Conservation (phyloP, 2,797 vertebrate genomes). For the Acanthopagrus latus region DNA sequence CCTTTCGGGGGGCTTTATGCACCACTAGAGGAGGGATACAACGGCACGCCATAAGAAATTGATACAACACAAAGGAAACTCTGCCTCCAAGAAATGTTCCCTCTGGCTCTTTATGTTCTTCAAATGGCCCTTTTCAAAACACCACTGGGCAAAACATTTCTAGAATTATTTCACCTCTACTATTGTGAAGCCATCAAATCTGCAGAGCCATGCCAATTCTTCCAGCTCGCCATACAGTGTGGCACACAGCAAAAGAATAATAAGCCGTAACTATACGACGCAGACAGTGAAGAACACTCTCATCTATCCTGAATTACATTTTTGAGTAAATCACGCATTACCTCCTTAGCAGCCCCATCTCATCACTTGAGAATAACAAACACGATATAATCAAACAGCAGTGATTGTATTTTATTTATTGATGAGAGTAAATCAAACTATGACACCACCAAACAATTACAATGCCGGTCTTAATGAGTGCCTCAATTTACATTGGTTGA, state of each 20-base stretch:
- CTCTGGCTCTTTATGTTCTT: constrained; percentile 73
- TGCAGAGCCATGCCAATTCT: constrained; percentile 37
- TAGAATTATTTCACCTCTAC: constrained; percentile 70
- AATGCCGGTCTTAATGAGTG: constrained; percentile 75
- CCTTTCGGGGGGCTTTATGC: constrained; percentile 64
- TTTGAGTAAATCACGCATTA: constrained; percentile 67
- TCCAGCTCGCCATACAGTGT: constrained; percentile 1
- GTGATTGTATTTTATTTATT: constrained; percentile 82
- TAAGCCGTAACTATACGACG: constrained; percentile 11
- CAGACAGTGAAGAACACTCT: constrained; percentile 23
- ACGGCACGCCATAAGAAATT: constrained; percentile 72
- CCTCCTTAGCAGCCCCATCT: constrained; percentile 65
- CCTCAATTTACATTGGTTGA: constrained; percentile 77
- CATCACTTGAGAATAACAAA: constrained; percentile 75
- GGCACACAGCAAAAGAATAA: constrained; percentile 28
- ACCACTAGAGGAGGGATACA: constrained; percentile 69
- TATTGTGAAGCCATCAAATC: constrained; percentile 59
- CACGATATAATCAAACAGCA: constrained; percentile 73
- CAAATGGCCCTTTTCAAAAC: constrained; percentile 76
- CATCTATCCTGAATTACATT: constrained; percentile 54
- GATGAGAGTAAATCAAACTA: constrained; percentile 79
- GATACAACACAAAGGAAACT: constrained; percentile 77
- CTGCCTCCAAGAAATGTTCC: constrained; percentile 76
- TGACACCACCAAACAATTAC: constrained; percentile 79
- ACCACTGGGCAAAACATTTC: constrained; percentile 74